Base-by-base conservation (phyloP, 1,140 invertebrate species). In the Brevipalpus yothersi region DNA sequence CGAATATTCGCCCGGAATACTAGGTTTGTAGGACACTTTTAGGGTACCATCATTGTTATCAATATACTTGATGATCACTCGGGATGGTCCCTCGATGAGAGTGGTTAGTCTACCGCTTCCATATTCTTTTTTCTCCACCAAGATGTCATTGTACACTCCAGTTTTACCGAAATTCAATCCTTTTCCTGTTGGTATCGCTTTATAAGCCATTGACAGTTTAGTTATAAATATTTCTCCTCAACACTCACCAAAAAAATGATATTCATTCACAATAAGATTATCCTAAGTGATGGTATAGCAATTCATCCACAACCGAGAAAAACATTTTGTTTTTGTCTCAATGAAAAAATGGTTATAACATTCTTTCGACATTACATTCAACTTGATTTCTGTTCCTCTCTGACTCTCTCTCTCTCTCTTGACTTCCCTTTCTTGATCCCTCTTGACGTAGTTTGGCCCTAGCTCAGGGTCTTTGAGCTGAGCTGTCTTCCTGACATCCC, bases 1-100 rank as follows among this genome's bases (percentile, higher is more conserved):
- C 68, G 93, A 91, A 70, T 97, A 97, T 67, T 88, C 93, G 12
- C 92, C 92, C 0, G 92, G 92, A 70, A 96, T 90, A 0, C 89
- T 92, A 1, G 92, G 91, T 68, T 88, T 92, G 73, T 96, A 97
- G 10, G 84, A 86, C 64, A 97, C 92, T 64, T 85, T 82, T 10
- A 94, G 73, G 0, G 89, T 90, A 15, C 92, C 92, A 67, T 97
- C 89, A 62, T 91, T 86, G 69, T 91, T 91, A 71, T 97, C 92
- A 64, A 87, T 83, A 73, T 57, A 57, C 12, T 41, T 13, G 15
- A 57, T 57, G 11, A 12, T 19, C 8, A 43, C 56, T 13, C 56
- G 39, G 5, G 41, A 57, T 21, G 56, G 56, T 17, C 56, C 56
- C 4, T 57, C 56, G 12, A 57, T 57, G 15, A 42, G 40, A 19